Evolutionary conservation across 2,113 vertebrate genomes (phyloP).

Genomic region (Ammodytes marinus): DNA sequence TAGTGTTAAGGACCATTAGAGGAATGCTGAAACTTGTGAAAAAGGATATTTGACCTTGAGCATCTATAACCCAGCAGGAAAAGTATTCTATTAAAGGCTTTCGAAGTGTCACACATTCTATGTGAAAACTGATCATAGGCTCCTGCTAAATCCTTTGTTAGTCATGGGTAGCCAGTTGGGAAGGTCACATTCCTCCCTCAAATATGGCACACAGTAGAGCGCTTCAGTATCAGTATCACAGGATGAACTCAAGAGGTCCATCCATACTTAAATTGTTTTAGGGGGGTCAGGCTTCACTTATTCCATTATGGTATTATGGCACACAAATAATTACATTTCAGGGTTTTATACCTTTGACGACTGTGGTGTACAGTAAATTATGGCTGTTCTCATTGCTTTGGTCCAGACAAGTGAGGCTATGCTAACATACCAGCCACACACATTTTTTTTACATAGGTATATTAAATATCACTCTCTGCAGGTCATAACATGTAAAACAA

Average conservation of each 20-base stretch:
- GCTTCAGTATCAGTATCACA: conserved; percentile 8
- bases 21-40: not conserved
- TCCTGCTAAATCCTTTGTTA: conserved; percentile 45
- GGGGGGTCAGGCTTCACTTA: not conserved
- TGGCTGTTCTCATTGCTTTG: not conserved
- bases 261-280: not conserved
- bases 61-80: conserved; percentile 28
- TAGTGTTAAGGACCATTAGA: conserved; percentile 21
- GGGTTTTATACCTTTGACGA: too few relatives aligned
- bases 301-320: not conserved
- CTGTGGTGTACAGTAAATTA: not conserved
- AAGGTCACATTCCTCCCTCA: conserved; percentile 68
- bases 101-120: conserved; percentile 43
- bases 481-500: not conserved
- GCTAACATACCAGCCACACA: not conserved
- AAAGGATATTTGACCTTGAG: conserved; percentile 47
- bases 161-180: conserved; percentile 38
- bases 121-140: conserved; percentile 52
- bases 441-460: not conserved
- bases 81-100: conserved; percentile 33
- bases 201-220: conserved; percentile 25
- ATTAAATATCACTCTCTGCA: not conserved
- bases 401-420: not conserved
- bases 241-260: not conserved
- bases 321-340: not conserved